Conservation (phyloP, 2,113 vertebrate species). For the Hyaena hyaena region DNA sequence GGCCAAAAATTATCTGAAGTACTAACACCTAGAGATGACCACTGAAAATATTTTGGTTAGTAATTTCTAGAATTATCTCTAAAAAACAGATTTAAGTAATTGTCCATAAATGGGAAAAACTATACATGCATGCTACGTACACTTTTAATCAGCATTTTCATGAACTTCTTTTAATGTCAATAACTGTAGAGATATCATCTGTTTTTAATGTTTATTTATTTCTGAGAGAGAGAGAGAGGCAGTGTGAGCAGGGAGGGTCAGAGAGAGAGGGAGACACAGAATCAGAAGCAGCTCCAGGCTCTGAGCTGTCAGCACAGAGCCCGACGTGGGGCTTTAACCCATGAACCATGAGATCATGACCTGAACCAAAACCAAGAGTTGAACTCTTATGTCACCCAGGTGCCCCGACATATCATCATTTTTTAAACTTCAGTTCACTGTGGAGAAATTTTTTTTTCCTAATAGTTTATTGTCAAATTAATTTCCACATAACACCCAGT, state of each 20-base stretch:
- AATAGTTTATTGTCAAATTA: no score
- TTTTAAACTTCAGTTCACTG: background rate
- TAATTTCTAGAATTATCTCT: background rate
- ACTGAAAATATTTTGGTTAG: constrained; percentile 12
- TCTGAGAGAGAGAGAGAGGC: no score
- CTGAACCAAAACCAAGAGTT: no score
- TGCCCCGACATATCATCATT: background rate
- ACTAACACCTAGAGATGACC: background rate
- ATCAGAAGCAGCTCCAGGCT: no score
- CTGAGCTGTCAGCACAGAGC: no score
- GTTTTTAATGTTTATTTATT: background rate
- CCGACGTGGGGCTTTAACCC: no score
- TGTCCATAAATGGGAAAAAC: background rate
- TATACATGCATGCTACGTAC: background rate
- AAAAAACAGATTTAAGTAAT: background rate
- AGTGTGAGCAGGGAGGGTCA: no score
- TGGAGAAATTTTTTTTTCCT: background rate
- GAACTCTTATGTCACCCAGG: no score
- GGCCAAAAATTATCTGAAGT: background rate
- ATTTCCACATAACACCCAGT: no score
- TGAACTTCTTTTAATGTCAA: background rate
- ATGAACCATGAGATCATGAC: no score
- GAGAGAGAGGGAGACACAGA: no score
- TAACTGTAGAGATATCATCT: background rate
- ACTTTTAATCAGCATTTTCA: background rate